These are phyloP conservation scores for Myotis brandtii DNA, from an alignment of 2,113 vertebrate genomes.

Conservation along the genomic window DNA sequence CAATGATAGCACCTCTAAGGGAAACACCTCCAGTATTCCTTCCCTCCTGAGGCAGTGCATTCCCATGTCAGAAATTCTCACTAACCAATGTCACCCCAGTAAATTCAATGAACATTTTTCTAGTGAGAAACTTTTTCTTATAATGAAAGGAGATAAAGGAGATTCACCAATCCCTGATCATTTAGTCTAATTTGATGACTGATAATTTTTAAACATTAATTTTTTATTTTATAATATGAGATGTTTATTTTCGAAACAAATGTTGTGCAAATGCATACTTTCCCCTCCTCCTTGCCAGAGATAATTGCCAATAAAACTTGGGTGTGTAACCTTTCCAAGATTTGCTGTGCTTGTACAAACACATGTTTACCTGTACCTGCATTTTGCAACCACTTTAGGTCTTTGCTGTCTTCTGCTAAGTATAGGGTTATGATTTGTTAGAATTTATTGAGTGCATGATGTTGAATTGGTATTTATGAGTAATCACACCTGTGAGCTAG, in stretches of 20 bases:
- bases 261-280: background rate
- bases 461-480: background rate
- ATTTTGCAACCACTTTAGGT: slow-evolving; percentile 26
- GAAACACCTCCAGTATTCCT: background rate
- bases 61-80: background rate
- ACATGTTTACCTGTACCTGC: background rate
- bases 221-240: background rate
- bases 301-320: slow-evolving; percentile 2
- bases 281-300: background rate
- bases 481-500: background rate
- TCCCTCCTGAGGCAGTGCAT: background rate
- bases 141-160: background rate
- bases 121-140: background rate
- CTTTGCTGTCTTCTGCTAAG: slow-evolving; percentile 38
- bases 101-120: background rate
- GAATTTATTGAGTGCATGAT: background rate
- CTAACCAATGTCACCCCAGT: background rate
- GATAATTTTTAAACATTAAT: background rate
- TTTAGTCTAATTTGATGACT: background rate
- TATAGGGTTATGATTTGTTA: slow-evolving; percentile 21
- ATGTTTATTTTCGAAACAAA: slow-evolving; percentile 10
- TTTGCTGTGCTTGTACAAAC: background rate
- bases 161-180: background rate
- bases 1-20: background rate
- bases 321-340: background rate